phyloP scores from a whole-genome alignment of 2,113 vertebrate species.

The Podarcis raffonei region DNA sequence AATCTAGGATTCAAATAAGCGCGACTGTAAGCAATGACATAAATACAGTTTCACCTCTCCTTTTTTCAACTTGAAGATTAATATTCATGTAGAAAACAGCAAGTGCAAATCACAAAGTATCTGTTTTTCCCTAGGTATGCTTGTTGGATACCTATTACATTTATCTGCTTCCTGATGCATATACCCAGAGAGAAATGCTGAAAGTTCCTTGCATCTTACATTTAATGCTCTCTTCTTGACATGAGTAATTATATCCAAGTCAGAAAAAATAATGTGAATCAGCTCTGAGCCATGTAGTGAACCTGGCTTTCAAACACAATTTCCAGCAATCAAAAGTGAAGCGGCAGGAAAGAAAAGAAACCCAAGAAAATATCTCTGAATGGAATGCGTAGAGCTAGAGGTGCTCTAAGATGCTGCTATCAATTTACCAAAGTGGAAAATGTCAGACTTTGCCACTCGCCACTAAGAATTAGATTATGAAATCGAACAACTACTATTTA shows the following conservation, averaged over 20 bases:
- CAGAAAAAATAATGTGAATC: constrained; percentile 15
- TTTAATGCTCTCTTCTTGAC: constrained; percentile 16
- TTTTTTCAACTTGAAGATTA: background rate
- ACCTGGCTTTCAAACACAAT: constrained; percentile 23
- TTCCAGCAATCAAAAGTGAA: constrained; percentile 14
- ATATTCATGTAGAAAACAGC: background rate
- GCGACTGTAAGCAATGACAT: background rate
- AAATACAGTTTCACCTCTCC: background rate
- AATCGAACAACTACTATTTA: background rate
- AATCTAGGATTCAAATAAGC: background rate
- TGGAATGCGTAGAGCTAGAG: background rate
- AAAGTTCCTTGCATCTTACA: background rate
- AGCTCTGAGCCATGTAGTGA: constrained; percentile 5
- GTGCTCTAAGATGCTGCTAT: background rate
- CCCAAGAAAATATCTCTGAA: background rate
- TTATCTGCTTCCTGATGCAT: constrained; percentile 8
- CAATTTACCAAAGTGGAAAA: background rate
- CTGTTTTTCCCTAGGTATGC: constrained; percentile 1
- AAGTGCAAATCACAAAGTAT: background rate
- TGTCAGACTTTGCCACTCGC: background rate
- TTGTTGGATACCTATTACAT: constrained; percentile 8
- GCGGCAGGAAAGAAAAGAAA: background rate
- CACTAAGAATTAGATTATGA: background rate
- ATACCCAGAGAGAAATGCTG: background rate
- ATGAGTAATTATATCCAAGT: constrained; percentile 30